Conservation (phyloP, 2,797 vertebrate species). For the Meriones psammophilus region DNA sequence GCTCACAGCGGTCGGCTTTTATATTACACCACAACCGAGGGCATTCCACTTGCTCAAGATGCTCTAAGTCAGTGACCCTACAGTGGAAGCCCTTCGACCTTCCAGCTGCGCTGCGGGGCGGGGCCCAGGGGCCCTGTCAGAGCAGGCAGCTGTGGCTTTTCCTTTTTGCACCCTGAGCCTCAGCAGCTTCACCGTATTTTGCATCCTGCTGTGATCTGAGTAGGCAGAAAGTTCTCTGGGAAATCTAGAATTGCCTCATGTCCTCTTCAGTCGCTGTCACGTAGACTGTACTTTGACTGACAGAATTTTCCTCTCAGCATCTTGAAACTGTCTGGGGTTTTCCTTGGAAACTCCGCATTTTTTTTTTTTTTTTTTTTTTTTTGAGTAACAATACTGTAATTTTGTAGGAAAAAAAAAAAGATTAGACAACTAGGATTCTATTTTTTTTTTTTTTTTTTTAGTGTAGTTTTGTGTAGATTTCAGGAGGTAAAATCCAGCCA, state of each 20-base stretch:
- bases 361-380: neutral
- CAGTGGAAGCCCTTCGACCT: constrained; percentile 1
- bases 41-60: constrained; percentile 25
- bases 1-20: constrained; percentile 39
- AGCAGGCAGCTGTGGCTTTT: neutral
- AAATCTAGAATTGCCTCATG: neutral
- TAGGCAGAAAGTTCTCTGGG: neutral
- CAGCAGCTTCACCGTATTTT: neutral
- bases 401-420: neutral
- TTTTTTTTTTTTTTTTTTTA: constrained; percentile 43
- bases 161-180: neutral
- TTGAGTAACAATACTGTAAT: neutral
- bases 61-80: neutral
- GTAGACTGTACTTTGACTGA: neutral
- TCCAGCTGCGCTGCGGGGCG: neutral
- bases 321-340: neutral
- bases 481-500: neutral
- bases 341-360: neutral
- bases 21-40: constrained; percentile 55
- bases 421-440: constrained; percentile 6
- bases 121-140: neutral
- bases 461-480: neutral
- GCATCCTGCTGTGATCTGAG: neutral
- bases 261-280: neutral
- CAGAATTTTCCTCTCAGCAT: neutral